A percentile compares a stretch with the other conserved stretches of the same genome.
These are phyloP conservation scores for Trisateles emortualis DNA, from an alignment of 2,888 invertebrate genomes.

Conservation along the genomic window DNA sequence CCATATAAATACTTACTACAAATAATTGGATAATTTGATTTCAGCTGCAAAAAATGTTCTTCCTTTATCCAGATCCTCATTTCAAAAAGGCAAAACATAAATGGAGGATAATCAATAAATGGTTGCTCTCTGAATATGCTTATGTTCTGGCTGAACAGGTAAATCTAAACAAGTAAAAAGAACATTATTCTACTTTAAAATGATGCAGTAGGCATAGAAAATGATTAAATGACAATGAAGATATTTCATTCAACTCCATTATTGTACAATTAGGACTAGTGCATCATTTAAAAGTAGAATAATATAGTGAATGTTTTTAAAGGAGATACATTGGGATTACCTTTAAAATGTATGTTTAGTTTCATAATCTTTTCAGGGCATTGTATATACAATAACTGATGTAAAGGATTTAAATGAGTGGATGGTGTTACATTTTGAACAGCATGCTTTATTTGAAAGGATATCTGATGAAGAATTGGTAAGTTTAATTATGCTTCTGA, in stretches of 20 bases:
- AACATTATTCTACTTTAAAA: too few relatives aligned
- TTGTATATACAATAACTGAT: slow-evolving; percentile 99
- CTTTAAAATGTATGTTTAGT: too few relatives aligned
- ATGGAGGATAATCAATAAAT: slow-evolving; percentile 98
- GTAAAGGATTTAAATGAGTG: slow-evolving; percentile 98
- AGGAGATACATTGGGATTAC: too few relatives aligned
- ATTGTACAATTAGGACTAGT: too few relatives aligned
- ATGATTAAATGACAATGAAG: too few relatives aligned
- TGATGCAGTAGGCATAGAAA: too few relatives aligned
- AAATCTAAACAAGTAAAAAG: not conserved
- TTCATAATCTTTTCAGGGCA: slow-evolving; percentile 89
- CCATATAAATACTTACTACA: too few relatives aligned
- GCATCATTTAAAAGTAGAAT: too few relatives aligned
- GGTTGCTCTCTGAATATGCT: slow-evolving; percentile 98
- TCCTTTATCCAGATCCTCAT: slow-evolving; percentile 99
- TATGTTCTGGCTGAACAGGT: slow-evolving; percentile 95
- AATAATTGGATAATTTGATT: too few relatives aligned
- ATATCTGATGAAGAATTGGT: slow-evolving; percentile 92
- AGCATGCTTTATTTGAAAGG: slow-evolving; percentile 95
- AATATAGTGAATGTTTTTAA: too few relatives aligned
- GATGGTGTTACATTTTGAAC: slow-evolving; percentile 97
- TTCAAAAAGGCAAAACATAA: slow-evolving; percentile 99
- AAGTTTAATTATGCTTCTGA: too few relatives aligned
- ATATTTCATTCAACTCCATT: too few relatives aligned
- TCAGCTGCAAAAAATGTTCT: slow-evolving; percentile 98